phyloP scores from a whole-genome alignment of 2,113 vertebrate genomes.

The Mirounga angustirostris region DNA sequence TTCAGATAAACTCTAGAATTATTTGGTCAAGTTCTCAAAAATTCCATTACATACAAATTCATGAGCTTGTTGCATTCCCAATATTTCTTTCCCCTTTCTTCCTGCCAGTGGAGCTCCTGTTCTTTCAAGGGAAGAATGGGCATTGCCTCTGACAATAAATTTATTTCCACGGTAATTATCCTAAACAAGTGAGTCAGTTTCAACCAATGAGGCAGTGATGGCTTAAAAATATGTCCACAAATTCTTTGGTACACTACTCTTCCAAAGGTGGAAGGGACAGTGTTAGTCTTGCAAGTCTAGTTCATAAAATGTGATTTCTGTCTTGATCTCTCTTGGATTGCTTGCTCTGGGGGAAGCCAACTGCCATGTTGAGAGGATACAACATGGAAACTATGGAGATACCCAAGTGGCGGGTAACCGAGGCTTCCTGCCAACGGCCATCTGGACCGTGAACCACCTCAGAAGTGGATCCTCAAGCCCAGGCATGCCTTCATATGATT shows the following conservation, averaged over 20 bases:
- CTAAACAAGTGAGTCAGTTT: slow-evolving; percentile 10
- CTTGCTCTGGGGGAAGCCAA: not conserved
- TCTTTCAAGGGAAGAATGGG: not conserved
- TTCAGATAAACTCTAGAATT: slow-evolving; percentile 48
- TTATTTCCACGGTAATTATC: not conserved
- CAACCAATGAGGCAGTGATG: not conserved
- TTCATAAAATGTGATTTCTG: not conserved
- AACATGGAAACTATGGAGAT: not conserved
- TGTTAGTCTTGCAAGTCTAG: not conserved
- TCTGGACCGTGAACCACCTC: not conserved
- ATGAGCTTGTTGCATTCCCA: not conserved
- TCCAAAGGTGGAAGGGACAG: not conserved
- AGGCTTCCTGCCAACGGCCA: not conserved
- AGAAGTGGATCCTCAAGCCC: not conserved
- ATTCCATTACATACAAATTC: not conserved
- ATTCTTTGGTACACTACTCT: not conserved
- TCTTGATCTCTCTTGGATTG: not conserved
- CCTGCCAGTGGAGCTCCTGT: not conserved
- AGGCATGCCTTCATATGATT: not conserved
- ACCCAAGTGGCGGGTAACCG: not conserved
- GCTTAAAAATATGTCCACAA: slow-evolving; percentile 28
- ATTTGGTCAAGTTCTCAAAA: slow-evolving; percentile 2
- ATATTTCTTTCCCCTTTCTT: not conserved
- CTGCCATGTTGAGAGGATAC: not conserved
- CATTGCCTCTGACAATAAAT: not conserved